Evolutionary conservation across 2,797 vertebrate species (phyloP), one percentile per base, ranked within the genome.

Genomic region (Corythornis leucogaster): DNA sequence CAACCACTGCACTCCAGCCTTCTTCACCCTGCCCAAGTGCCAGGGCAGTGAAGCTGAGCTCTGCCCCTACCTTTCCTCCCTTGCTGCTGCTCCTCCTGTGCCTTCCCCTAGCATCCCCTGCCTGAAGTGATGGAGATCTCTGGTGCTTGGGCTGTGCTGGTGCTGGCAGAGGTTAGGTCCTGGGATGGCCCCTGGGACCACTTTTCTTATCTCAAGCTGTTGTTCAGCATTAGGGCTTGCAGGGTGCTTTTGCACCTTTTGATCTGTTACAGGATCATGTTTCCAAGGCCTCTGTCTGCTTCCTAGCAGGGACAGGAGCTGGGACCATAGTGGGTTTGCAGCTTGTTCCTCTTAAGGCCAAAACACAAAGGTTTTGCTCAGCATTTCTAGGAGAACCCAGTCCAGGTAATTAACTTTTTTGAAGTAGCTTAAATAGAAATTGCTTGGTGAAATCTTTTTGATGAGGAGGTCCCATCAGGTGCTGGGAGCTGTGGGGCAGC

Each of bases 41-140:
- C 7, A 3, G 33, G 33, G 54, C 62, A 62, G 69, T 28, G 67
- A 57, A 54, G 46, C 38, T 19, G 33, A 80, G 31, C 21, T 0
- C 33, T 70, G 58, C 11, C 20, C 25, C 22, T 85, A 46, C 69
- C 20, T 69, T 64, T 8, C 6, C 22, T 19, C 21, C 10, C 10
- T 28, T 7, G 0, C 51, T 12, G 33, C 55, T 74, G 45, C 61
- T 90, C 51, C 42, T 87, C 40, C 43, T 17, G 35, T 74, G 54
- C 69, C 61, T 90, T 24, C 40, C 62, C 38, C 0, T 4, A 79
- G 67, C 63, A 58, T 78, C 33, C 78, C 83, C 58, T 69, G 64
- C 96, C 88, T 91, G 80, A 94, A 95, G 93, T 3, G 18, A 66
- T 30, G 58, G 88, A 95, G 90, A 92, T 93, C 75, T 6, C 0